Evolutionary conservation across 2,888 invertebrate genomes (phyloP).

Genomic region (Actias luna): DNA sequence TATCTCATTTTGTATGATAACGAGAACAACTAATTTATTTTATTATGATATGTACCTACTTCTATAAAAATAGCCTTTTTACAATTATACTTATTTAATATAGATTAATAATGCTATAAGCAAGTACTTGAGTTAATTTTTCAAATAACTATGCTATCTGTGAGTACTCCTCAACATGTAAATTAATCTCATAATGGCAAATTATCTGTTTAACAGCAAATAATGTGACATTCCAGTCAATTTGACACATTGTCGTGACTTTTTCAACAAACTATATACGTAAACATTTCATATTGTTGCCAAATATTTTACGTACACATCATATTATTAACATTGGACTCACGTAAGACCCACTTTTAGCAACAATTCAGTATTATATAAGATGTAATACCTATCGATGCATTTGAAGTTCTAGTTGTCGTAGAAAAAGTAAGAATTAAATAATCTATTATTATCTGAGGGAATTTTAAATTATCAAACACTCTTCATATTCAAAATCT

Average conservation of each 20-base stretch:
- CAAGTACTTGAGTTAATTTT: not conserved
- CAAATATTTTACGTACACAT: slow-evolving; percentile 35
- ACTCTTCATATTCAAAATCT: not conserved
- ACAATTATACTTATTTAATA: not conserved
- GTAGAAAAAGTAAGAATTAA: not conserved
- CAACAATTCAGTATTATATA: slow-evolving; percentile 12
- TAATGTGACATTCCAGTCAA: slow-evolving; percentile 54
- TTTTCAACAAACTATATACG: slow-evolving; percentile 58
- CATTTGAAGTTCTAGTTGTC: not conserved
- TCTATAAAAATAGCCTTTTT: not conserved
- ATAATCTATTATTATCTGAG: not conserved
- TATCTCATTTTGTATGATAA: no score
- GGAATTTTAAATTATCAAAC: not conserved
- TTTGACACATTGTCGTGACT: slow-evolving; percentile 61
- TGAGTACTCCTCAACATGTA: slow-evolving; percentile 33
- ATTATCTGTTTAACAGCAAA: slow-evolving; percentile 42
- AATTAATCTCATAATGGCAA: slow-evolving; percentile 42
- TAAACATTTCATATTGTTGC: slow-evolving; percentile 56
- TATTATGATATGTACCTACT: not conserved
- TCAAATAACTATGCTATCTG: not conserved
- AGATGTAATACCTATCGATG: not conserved
- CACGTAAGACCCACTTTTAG: slow-evolving; percentile 17
- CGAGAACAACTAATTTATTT: no score
- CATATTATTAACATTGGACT: slow-evolving; percentile 18
- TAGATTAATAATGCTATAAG: not conserved